Base-by-base conservation (phyloP, 2,113 vertebrate species). In the Rafetus swinhoei region DNA sequence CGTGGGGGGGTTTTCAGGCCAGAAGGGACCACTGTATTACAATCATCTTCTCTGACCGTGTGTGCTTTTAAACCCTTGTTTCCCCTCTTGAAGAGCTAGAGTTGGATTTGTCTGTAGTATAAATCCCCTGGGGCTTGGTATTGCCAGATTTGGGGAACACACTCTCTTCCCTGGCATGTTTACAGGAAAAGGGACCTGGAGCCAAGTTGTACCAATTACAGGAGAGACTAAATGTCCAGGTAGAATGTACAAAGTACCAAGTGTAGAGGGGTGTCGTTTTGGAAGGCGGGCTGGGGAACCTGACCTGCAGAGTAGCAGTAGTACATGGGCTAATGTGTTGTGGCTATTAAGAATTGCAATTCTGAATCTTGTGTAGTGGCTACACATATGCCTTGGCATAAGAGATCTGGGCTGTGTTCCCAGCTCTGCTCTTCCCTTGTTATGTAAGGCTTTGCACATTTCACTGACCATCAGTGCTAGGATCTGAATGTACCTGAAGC, bases 11-110 rank as follows among this genome's bases (percentile, higher is more conserved):
- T 16, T 65, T 65, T 72, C 2, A 4, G 77, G 84, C 81, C 54
- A 59, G 55, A 86, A 77, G 12, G 55, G 79, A 82, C 81, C 79
- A 4, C 56, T 57, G 22, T 22, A 60, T 52, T 62, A 3, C 9
- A 32, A 24, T 53, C 10, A 1, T 22, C 59, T 22, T 0, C 6
- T 1, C 72, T 35, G 62, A 10, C 54, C 69, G 19, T 56, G 27
- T 2, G 22, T 15, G 56, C 3, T 79, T 84, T 52, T 74, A 60
- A 85, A 86, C 21, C 0, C 0, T 56, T 65, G 65, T 13, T 13
- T 2, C 1, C 4, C 11, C 12, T 80, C 45, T 24, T 65, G 18
- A 1, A 60, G 87, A 76, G 22, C 29, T 29, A 9, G 27, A 54
- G 45, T 50, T 65, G 4, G 15, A 18, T 69, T 69, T 0, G 1